Base-by-base conservation (phyloP, 1,140 invertebrate species). In the Lepidurus packardi region DNA sequence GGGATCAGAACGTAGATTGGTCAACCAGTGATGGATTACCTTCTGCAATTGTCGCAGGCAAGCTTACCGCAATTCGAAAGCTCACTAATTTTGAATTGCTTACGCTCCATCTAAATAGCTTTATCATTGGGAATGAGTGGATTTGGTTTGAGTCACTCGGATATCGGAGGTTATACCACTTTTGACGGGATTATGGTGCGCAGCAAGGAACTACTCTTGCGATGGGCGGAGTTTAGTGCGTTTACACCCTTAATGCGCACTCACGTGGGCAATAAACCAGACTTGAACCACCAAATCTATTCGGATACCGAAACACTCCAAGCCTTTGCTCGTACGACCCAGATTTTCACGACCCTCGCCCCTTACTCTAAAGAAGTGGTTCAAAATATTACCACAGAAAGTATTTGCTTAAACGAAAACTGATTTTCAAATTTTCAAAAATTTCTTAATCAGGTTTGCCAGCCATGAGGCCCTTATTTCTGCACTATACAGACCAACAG, bases 1-100 rank as follows among this genome's bases (percentile, higher is more conserved):
- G 86, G 7, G 86, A 86, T 77, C 86, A 86, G 80, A 85, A 85
- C 79, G 85, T 86, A 1, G 85, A 86, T 80, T 86, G 84, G 80
- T 82, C 82, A 0, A 78, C 80, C 24, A 83, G 80, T 9, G 85
- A 86, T 79, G 86, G 86, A 0, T 74, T 85, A 8, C 81, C 83
- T 0, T 84, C 85, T 1, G 84, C 83, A 7, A 82, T 86, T 43
- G 76, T 82, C 0, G 81, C 80, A 34, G 80, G 80, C 13, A 65
- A 65, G 53, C 0, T 13, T 13, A 7, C 21, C 53, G 0, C 4
- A 1, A n/a, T 43, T 9, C 21, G 7, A 21, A 42, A 43, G 25
- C 9, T 74, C 80, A 76, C 24, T 21, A 45, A 10, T 6, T 10
- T 43, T 25, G 0, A n/a, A n/a, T 44, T 44, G 21, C 16, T n/a